phyloP scores from a whole-genome alignment of 2,888 invertebrate species.

The Caenorhabditis sp. region DNA sequence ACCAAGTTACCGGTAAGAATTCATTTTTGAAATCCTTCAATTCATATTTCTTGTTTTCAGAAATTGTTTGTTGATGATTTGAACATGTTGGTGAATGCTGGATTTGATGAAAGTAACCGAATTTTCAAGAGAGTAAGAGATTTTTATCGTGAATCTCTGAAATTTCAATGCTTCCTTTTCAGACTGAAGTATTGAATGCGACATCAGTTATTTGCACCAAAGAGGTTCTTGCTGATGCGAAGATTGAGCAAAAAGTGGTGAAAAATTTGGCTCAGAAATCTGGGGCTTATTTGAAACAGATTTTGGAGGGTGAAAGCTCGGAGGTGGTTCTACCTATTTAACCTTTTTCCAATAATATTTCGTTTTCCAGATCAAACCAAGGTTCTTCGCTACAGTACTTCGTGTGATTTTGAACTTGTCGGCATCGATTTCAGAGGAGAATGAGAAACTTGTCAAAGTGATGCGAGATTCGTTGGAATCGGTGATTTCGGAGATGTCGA shows the following conservation, averaged over 20 bases:
- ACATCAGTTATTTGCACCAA: constrained; percentile 28
- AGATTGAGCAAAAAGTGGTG: constrained; percentile 10
- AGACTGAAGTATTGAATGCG: constrained; percentile 37
- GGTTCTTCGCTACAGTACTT: constrained; percentile 51
- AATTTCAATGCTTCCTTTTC: no score
- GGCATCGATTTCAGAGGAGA: constrained; percentile 5
- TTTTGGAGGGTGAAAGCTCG: constrained; percentile 26
- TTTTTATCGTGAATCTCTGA: not conserved
- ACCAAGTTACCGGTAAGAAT: constrained; percentile 25
- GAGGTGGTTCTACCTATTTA: constrained; percentile 13
- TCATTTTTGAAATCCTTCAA: no score
- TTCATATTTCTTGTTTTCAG: constrained; percentile 14
- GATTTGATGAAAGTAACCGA: constrained; percentile 50
- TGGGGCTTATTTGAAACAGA: constrained; percentile 22
- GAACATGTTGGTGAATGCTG: constrained; percentile 36
- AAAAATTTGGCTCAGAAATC: constrained; percentile 25
- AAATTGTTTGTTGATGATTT: constrained; percentile 42
- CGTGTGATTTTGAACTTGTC: constrained; percentile 36
- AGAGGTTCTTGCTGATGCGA: constrained; percentile 15
- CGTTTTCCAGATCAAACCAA: constrained; percentile 43
- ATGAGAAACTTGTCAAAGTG: constrained; percentile 21
- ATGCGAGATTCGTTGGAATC: constrained; percentile 14
- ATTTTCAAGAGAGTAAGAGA: constrained; percentile 48
- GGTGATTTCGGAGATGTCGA: constrained; percentile 18
- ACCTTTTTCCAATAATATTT: not conserved